phyloP scores from a whole-genome alignment of 1,140 invertebrate genomes.

The Centruroides sculpturatus region DNA sequence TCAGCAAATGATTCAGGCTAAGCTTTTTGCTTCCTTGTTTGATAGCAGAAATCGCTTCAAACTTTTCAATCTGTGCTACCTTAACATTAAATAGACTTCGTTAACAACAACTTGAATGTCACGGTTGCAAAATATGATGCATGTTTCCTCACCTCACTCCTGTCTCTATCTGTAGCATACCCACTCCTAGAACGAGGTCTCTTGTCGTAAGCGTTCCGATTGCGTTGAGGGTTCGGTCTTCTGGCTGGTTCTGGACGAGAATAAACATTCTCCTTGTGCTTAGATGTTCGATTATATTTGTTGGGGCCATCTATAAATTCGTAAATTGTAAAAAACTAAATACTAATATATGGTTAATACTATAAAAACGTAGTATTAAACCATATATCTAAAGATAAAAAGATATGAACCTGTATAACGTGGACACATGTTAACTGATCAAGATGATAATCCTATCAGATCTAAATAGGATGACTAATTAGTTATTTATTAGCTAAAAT shows the following conservation, averaged over 20 bases:
- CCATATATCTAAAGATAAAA: no score
- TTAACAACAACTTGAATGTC: not conserved
- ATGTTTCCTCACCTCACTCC: slow-evolving; percentile 24
- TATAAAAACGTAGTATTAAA: no score
- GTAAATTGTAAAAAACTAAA: no score
- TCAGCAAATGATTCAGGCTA: slow-evolving; percentile 81
- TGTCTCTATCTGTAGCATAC: slow-evolving; percentile 29
- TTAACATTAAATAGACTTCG: slow-evolving; percentile 19
- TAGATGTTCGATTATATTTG: slow-evolving; percentile 8
- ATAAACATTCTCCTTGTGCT: slow-evolving; percentile 36
- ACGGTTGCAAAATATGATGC: not conserved
- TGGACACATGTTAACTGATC: no score
- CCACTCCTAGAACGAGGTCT: slow-evolving; percentile 45
- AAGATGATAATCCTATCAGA: no score
- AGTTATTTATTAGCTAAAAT: no score
- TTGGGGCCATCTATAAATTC: slow-evolving; percentile 5
- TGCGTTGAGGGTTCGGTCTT: slow-evolving; percentile 44
- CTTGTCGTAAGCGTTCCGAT: slow-evolving; percentile 45
- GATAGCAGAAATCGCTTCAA: slow-evolving; percentile 66
- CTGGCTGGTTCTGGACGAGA: slow-evolving; percentile 39
- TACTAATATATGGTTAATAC: no score
- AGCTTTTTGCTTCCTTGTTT: slow-evolving; percentile 72
- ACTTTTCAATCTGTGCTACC: slow-evolving; percentile 34
- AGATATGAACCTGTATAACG: no score
- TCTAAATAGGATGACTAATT: no score